Conservation (phyloP, 2,797 vertebrate genomes). For the Hydrophis major region DNA sequence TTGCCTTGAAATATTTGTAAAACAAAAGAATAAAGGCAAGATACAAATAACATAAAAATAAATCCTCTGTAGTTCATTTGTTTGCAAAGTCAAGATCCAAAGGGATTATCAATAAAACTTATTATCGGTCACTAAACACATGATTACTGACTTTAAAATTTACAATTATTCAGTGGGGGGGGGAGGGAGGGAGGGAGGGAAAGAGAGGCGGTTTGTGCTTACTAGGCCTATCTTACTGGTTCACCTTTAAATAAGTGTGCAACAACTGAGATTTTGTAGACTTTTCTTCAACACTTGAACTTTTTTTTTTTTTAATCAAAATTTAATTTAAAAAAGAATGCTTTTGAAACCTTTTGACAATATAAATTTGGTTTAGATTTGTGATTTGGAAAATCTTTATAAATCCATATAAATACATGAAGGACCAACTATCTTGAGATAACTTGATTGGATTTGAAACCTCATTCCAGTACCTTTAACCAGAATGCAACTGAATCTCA, state of each 20-base stretch:
- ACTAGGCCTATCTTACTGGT: background rate
- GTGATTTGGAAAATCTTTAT: background rate
- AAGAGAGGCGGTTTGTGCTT: background rate
- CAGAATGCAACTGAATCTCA: no score
- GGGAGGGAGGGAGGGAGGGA: no score
- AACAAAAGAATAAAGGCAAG: no score
- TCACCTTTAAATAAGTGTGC: background rate
- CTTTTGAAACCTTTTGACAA: background rate
- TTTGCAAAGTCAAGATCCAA: background rate
- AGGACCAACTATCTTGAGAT: no score
- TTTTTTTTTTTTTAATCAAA: no score
- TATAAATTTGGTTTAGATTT: background rate
- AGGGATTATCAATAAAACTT: background rate
- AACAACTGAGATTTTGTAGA: background rate
- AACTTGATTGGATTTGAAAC: no score
- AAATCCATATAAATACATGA: no score
- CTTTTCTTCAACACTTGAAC: background rate
- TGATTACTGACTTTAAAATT: background rate
- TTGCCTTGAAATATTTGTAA: no score
- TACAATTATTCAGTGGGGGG: background rate
- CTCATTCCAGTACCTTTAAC: no score
- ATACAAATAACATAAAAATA: no score
- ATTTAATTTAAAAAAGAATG: background rate
- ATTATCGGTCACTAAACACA: background rate
- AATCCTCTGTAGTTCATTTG: background rate